Percentiles rank a stretch among this genome's conserved stretches.
Conservation (phyloP, 2,888 invertebrate species). For the Acronicta leporina region DNA sequence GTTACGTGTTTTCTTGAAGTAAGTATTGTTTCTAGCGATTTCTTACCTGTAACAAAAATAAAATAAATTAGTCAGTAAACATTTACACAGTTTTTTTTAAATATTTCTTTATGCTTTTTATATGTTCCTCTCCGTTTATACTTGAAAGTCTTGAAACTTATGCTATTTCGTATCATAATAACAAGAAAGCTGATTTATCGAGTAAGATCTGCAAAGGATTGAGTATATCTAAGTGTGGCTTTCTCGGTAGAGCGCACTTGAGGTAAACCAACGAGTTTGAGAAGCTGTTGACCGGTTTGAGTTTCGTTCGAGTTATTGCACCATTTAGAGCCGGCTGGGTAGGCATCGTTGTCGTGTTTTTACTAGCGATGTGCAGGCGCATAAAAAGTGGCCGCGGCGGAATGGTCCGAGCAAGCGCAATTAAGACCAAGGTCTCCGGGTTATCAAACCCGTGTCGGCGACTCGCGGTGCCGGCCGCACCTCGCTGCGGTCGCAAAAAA, state of each 20-base stretch:
- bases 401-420: slow-evolving; percentile 88
- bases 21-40: background rate
- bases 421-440: slow-evolving; percentile 89
- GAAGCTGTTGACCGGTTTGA: slow-evolving; percentile 67
- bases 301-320: slow-evolving; percentile 73
- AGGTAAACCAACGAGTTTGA: slow-evolving; percentile 73
- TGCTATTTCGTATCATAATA: slow-evolving; percentile 61
- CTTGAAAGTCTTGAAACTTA: slow-evolving; percentile 46
- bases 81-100: background rate
- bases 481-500: slow-evolving; percentile 83
- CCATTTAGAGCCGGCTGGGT: slow-evolving; percentile 78
- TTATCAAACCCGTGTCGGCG: slow-evolving; percentile 88
- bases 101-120: slow-evolving; percentile 11
- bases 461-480: slow-evolving; percentile 80
- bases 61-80: slow-evolving; percentile 28
- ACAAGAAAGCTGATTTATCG: slow-evolving; percentile 71
- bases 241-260: slow-evolving; percentile 81
- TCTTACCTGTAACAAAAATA: slow-evolving; percentile 76
- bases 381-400: slow-evolving; percentile 87
- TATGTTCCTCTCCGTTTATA: slow-evolving; percentile 27
- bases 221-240: slow-evolving; percentile 69
- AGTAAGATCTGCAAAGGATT: slow-evolving; percentile 74
- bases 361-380: slow-evolving; percentile 88
- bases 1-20: no score
- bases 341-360: slow-evolving; percentile 81